Conservation (phyloP, 2,888 invertebrate species). For the Drosophila nr. perissopoda region DNA sequence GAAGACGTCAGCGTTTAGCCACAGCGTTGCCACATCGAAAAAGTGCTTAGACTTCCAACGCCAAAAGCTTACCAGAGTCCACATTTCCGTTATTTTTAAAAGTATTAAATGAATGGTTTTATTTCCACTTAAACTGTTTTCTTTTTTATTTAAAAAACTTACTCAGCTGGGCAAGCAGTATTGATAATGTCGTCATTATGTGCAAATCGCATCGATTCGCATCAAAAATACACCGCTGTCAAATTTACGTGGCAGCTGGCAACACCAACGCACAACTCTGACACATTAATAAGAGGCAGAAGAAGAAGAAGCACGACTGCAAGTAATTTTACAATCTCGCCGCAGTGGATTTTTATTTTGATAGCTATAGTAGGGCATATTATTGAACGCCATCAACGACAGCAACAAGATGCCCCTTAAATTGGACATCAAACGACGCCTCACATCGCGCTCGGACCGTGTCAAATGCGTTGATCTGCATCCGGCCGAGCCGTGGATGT, state of each 20-base stretch:
- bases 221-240: slow-evolving; percentile 26
- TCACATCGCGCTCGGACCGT: slow-evolving; percentile 98
- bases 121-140: no score
- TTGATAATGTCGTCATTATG: not conserved
- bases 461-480: slow-evolving; percentile 99
- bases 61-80: not conserved
- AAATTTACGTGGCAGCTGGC: slow-evolving; percentile 62
- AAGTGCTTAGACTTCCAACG: not conserved
- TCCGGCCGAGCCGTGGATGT: slow-evolving; percentile 99
- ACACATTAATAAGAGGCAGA: slow-evolving; percentile 62
- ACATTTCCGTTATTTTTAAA: not conserved
- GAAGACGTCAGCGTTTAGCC: slow-evolving; percentile 54
- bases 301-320: slow-evolving; percentile 48
- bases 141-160: not conserved
- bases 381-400: slow-evolving; percentile 22
- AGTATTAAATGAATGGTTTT: not conserved
- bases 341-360: slow-evolving; percentile 47
- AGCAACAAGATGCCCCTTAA: slow-evolving; percentile 90
- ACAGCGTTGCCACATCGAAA: slow-evolving; percentile 41
- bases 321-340: slow-evolving; percentile 60
- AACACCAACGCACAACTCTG: slow-evolving; percentile 58
- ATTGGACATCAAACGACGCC: slow-evolving; percentile 98
- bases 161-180: not conserved
- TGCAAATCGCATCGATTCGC: not conserved
- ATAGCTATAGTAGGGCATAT: slow-evolving; percentile 29